A percentile compares a stretch with the other conserved stretches of the same genome.
These are phyloP conservation scores for Bubo scandiacus DNA, from an alignment of 2,113 vertebrate species.

Conservation along the genomic window DNA sequence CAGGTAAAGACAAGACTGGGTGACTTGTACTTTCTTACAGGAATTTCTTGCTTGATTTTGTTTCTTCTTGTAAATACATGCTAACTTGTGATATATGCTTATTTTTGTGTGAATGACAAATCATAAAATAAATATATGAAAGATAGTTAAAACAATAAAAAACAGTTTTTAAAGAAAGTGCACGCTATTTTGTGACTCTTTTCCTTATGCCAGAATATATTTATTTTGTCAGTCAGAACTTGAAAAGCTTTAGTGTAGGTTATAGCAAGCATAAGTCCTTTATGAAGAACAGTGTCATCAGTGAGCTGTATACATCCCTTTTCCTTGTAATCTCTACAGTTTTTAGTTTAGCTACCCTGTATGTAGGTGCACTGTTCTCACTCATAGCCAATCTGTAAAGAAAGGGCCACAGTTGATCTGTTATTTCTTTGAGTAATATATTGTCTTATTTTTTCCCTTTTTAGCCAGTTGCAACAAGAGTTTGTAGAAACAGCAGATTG, in stretches of 20 bases:
- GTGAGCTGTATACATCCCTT: neutral
- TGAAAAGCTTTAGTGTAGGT: neutral
- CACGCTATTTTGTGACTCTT: neutral
- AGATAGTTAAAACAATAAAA: neutral
- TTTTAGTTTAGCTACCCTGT: neutral
- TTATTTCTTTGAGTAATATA: neutral
- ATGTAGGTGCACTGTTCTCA: neutral
- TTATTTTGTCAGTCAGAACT: neutral
- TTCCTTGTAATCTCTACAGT: neutral
- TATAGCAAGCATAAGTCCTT: neutral
- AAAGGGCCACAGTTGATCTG: neutral
- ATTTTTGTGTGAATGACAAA: neutral
- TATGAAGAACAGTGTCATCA: neutral
- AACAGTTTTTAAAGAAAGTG: neutral
- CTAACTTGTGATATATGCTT: neutral
- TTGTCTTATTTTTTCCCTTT: neutral
- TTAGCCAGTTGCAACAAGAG: neutral
- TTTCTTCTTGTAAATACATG: neutral
- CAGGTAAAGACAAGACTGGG: neutral
- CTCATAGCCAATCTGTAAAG: neutral
- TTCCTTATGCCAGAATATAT: neutral
- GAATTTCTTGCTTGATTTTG: neutral
- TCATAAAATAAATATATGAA: neutral
- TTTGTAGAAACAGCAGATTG: neutral
- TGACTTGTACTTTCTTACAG: neutral